Base-by-base conservation (phyloP, 2,113 vertebrate genomes). In the Noctilio leporinus region DNA sequence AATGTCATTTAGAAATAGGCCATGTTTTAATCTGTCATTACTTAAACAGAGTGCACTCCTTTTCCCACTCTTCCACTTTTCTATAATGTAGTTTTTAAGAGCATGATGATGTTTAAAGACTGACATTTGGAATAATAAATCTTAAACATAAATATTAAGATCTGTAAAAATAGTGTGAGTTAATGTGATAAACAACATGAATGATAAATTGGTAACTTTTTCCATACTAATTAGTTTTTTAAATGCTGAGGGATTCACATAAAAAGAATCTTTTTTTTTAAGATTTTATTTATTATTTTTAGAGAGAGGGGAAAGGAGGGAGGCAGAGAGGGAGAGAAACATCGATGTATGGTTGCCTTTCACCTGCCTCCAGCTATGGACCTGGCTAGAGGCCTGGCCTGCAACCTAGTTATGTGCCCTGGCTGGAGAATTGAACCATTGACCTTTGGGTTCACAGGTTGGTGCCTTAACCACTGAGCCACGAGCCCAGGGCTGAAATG, bases 51-150 rank as follows among this genome's bases (percentile, higher is more conserved):
- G 43, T 19, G 35, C 62, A 40, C n/a, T 10, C 7, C 17, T 81
- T 55, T n/a, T 40, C 0, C 6, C 1, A 45, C 0, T 72, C 4
- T 3, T 57, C 1, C 2, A 7, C 9, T 70, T 89, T 73, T 19
- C 19, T 64, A 1, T 28, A 11, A 45, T 14, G 43, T 67, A 19
- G 64, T 62, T 80, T 11, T 55, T 75, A 30, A 19, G 22, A 67
- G 2, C 45, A 35, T 45, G 14, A 53, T 76, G 72, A 53, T 14
- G 69, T 55, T 20, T 49, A 38, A 92, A 85, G 12, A 76, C 20
- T 62, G 26, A 19, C 65, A 85, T 40, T 81, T 57, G 11, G 10
- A 85, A 94, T 69, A 47, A 67, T 47, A 87, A 93, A 65, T 20
- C 7, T 59, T 73, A 59, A 69, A 59, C 30, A 47, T 16, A 9